Conservation (phyloP, 2,113 vertebrate species). For the Egretta garzetta region DNA sequence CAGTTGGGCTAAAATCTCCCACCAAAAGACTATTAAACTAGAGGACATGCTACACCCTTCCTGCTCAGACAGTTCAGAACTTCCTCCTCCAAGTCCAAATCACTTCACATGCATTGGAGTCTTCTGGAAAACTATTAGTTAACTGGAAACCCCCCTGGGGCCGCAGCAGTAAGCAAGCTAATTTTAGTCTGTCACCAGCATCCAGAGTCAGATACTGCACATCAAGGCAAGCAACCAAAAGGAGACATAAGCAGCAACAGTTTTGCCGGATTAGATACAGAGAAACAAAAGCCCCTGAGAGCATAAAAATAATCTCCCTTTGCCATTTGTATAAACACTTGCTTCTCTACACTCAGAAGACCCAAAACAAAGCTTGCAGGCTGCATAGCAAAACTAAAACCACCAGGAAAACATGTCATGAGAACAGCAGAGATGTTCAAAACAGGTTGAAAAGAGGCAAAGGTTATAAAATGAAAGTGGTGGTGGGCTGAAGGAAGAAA, state of each 20-base stretch:
- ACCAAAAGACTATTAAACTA: background rate
- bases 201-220: background rate
- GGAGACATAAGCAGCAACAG: background rate
- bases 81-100: background rate
- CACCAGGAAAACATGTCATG: background rate
- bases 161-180: background rate
- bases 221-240: background rate
- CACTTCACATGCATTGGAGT: background rate
- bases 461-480: background rate
- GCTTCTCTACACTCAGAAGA: background rate
- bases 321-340: background rate
- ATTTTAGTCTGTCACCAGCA: slow-evolving; percentile 23
- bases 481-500: background rate
- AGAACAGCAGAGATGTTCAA: background rate
- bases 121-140: slow-evolving; percentile 13
- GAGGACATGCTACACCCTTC: slow-evolving; percentile 53
- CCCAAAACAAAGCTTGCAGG: background rate
- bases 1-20: background rate
- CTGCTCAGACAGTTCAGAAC: slow-evolving; percentile 7
- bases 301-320: background rate
- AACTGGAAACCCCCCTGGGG: background rate
- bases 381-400: background rate
- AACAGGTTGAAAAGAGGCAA: background rate
- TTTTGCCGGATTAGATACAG: background rate
- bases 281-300: background rate